These are phyloP conservation scores for Unio pictorum DNA, from an alignment of 2,888 invertebrate species.

Conservation along the genomic window DNA sequence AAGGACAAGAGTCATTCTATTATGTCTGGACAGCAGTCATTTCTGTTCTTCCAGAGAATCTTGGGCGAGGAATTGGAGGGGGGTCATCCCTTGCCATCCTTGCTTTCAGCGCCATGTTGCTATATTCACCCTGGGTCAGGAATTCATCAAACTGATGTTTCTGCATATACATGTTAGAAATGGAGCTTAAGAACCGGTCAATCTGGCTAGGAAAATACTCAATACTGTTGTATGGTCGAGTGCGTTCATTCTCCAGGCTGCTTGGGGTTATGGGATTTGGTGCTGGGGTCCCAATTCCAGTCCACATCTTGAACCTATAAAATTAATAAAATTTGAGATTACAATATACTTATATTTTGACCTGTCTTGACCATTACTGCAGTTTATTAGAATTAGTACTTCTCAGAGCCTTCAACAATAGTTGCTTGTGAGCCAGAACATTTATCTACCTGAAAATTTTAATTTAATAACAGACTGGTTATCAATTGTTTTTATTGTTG, in stretches of 20 bases:
- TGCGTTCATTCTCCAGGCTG: slow-evolving; percentile 23
- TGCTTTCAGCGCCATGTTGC: slow-evolving; percentile 34
- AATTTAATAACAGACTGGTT: no score
- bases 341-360: not conserved
- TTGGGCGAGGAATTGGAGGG: not conserved
- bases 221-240: slow-evolving; percentile 21
- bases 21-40: no score
- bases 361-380: slow-evolving; percentile 2
- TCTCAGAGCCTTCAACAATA: no score
- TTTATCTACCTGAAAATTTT: no score
- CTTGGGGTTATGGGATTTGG: slow-evolving; percentile 33
- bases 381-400: no score
- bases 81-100: slow-evolving; percentile 5
- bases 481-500: no score
- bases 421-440: no score
- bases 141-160: slow-evolving; percentile 49
- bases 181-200: slow-evolving; percentile 66
- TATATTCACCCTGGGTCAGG: slow-evolving; percentile 23
- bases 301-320: slow-evolving; percentile 55
- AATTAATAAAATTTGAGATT: not conserved
- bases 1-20: no score
- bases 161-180: slow-evolving; percentile 69
- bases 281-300: slow-evolving; percentile 42
- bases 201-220: slow-evolving; percentile 68
- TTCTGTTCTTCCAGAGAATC: no score